Evolutionary conservation across 1,140 invertebrate genomes (phyloP), one percentile per base, ranked within the genome.

Genomic region (Aporrectodea caliginosa): DNA sequence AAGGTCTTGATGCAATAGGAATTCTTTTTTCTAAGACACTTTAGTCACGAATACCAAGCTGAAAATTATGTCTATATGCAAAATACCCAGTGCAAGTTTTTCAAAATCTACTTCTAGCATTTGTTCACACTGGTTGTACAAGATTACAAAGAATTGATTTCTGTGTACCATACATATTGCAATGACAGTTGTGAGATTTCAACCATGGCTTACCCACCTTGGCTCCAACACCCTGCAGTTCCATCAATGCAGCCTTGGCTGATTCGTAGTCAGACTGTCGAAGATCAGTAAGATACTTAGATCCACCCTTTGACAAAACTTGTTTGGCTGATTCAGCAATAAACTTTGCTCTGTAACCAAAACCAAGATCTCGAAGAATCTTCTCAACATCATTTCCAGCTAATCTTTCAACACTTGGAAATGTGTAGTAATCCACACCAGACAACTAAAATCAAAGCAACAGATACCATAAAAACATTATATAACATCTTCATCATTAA

Each of bases 151-250:
- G n/a, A n/a, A n/a, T n/a, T n/a, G n/a, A n/a, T n/a, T n/a, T n/a
- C n/a, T n/a, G n/a, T n/a, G n/a, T n/a, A n/a, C n/a, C n/a, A n/a
- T n/a, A n/a, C n/a, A n/a, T n/a, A n/a, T n/a, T n/a, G n/a, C n/a
- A n/a, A n/a, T n/a, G n/a, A n/a, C n/a, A n/a, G n/a, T n/a, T n/a
- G n/a, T n/a, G n/a, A n/a, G n/a, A n/a, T n/a, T n/a, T n/a, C 74
- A 78, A 77, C 69, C 33, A 68, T n/a, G 43, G 32, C 43, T n/a
- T 58, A 81, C 34, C 84, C 87, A 93, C 94, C 90, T 97, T 97
- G 33, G 93, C 92, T 35, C 96, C 96, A 84, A 98, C 92, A 27
- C 96, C 96, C 81, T 92, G 91, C 16, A 98, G 86, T 82, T 91
- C 91, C 86, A 94, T 92, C 1, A 98, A 89, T 84, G 93, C 90